Conservation (phyloP, 2,113 vertebrate species). For the Pampusana beccarii region DNA sequence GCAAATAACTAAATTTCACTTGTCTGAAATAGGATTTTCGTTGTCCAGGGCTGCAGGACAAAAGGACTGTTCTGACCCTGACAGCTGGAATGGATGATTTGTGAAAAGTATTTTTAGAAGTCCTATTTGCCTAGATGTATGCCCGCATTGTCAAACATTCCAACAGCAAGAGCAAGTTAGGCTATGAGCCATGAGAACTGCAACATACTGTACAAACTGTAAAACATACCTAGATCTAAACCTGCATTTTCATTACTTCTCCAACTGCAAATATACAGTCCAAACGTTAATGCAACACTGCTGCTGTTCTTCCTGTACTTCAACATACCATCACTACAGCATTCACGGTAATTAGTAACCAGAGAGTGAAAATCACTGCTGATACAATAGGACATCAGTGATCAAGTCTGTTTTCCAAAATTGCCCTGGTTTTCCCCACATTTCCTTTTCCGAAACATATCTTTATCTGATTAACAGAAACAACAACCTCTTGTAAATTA, state of each 20-base stretch:
- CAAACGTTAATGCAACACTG: neutral
- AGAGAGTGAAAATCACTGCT: neutral
- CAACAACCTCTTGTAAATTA: neutral
- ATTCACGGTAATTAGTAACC: neutral
- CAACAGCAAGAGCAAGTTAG: neutral
- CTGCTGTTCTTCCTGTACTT: neutral
- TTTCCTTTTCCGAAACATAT: conserved; percentile 3
- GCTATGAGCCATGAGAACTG: neutral
- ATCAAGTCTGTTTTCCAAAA: neutral
- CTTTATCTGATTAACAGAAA: neutral
- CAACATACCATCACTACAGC: neutral
- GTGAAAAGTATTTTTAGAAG: conserved; percentile 68
- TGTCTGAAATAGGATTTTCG: conserved; percentile 46
- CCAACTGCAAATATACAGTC: neutral
- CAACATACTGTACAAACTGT: neutral
- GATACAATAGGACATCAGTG: neutral
- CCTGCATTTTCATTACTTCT: neutral
- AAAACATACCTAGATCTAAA: neutral
- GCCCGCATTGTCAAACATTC: conserved; percentile 12
- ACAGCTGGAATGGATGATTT: conserved; percentile 63
- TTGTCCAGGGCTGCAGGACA: conserved; percentile 49
- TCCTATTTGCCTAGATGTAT: neutral
- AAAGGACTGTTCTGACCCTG: conserved; percentile 42
- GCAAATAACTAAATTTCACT: conserved; percentile 33
- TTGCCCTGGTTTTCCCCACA: neutral